Percentiles rank a stretch among this genome's conserved stretches.
Conservation (phyloP, 2,797 vertebrate genomes). For the Labeo calbasu region DNA sequence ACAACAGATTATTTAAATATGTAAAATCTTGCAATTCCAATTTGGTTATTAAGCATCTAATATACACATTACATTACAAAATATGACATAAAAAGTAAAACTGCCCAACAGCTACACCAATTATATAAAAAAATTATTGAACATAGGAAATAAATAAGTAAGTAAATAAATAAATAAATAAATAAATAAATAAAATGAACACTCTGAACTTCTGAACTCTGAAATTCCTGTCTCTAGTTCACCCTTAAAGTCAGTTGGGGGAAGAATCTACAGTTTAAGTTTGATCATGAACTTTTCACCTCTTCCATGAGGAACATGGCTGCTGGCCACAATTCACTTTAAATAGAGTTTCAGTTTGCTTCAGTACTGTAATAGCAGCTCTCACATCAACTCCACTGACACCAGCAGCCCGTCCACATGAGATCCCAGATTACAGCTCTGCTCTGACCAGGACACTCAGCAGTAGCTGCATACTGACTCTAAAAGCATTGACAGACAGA, state of each 20-base stretch:
- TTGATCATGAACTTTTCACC: slow-evolving; percentile 21
- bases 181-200: not conserved
- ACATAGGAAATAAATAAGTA: not conserved
- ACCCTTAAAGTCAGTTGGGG: not conserved
- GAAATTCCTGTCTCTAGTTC: not conserved
- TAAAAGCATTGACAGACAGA: slow-evolving; percentile 4
- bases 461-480: not conserved
- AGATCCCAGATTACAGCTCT: not conserved
- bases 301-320: not conserved
- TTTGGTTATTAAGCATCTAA: not conserved
- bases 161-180: not conserved
- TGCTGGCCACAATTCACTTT: not conserved
- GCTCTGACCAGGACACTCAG: not conserved
- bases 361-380: not conserved
- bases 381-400: not conserved
- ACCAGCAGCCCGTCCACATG: not conserved
- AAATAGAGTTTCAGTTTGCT: not conserved
- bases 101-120: no score
- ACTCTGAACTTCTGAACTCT: not conserved
- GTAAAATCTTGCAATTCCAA: not conserved
- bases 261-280: not conserved
- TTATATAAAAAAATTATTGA: not conserved
- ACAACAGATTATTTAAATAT: not conserved
- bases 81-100: no score
- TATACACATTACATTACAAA: no score